These are phyloP conservation scores for Lysandra bellargus DNA, from an alignment of 2,888 invertebrate species.

Conservation along the genomic window DNA sequence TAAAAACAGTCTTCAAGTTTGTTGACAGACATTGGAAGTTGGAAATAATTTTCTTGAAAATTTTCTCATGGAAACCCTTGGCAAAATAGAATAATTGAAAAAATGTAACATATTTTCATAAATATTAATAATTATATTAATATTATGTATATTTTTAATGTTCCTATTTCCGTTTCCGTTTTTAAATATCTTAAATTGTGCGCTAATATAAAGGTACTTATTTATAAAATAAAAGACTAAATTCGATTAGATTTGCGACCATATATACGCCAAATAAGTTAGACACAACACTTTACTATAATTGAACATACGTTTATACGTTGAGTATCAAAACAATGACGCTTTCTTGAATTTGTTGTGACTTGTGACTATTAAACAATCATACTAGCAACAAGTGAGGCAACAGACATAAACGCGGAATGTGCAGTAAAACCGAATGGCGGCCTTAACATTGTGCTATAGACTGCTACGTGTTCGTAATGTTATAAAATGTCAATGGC, in stretches of 20 bases:
- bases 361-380: background rate
- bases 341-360: background rate
- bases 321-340: background rate
- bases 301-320: background rate
- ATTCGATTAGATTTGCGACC: too few relatives aligned
- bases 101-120: background rate
- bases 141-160: too few relatives aligned
- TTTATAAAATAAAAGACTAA: too few relatives aligned
- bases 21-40: background rate
- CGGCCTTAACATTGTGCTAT: background rate
- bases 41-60: background rate
- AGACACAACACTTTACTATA: background rate
- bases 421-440: background rate
- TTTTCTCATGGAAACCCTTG: background rate
- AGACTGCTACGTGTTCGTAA: too few relatives aligned
- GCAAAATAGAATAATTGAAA: background rate
- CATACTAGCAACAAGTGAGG: background rate
- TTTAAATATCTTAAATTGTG: too few relatives aligned
- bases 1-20: background rate
- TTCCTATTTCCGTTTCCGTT: too few relatives aligned
- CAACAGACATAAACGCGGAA: background rate
- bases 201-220: too few relatives aligned
- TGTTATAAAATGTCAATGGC: too few relatives aligned
- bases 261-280: too few relatives aligned
- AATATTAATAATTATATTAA: background rate